These are phyloP conservation scores for Lethenteron camtschaticum DNA, from an alignment of 2,113 vertebrate genomes.

Conservation along the genomic window DNA sequence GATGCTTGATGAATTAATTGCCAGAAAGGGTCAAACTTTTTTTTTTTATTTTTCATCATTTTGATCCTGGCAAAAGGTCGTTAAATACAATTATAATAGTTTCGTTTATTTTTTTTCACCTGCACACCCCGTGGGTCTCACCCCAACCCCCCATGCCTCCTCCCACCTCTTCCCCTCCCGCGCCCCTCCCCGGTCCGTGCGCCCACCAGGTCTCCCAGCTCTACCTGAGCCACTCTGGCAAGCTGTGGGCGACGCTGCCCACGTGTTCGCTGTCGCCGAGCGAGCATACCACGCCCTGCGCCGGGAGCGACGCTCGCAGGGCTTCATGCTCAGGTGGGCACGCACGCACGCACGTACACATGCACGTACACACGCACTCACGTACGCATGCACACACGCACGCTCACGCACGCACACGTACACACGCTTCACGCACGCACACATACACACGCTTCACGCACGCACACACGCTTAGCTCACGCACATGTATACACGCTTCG, in stretches of 20 bases:
- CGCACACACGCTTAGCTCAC: neutral
- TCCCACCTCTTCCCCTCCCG: neutral
- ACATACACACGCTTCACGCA: neutral
- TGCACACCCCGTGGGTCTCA: neutral
- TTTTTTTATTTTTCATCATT: neutral
- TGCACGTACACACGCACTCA: neutral
- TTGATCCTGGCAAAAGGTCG: neutral
- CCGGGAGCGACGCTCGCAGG: conserved; percentile 51
- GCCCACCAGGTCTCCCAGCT: conserved; percentile 64
- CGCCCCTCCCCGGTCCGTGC: neutral
- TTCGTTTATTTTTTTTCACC: neutral
- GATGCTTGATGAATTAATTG: neutral
- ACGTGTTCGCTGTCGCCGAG: conserved; percentile 77
- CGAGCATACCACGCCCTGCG: conserved; percentile 73
- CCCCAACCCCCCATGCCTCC: neutral
- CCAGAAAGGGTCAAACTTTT: neutral
- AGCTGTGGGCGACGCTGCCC: conserved; percentile 47
- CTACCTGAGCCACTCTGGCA: conserved; percentile 53
- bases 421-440: neutral
- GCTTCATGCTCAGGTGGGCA: conserved; percentile 63
- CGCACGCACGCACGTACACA: neutral
- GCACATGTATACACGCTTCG: neutral
- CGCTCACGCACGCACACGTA: neutral
- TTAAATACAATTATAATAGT: neutral
- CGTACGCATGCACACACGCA: neutral